Base-by-base conservation (phyloP, 1,140 invertebrate genomes). In the Scaptomyza graminum region DNA sequence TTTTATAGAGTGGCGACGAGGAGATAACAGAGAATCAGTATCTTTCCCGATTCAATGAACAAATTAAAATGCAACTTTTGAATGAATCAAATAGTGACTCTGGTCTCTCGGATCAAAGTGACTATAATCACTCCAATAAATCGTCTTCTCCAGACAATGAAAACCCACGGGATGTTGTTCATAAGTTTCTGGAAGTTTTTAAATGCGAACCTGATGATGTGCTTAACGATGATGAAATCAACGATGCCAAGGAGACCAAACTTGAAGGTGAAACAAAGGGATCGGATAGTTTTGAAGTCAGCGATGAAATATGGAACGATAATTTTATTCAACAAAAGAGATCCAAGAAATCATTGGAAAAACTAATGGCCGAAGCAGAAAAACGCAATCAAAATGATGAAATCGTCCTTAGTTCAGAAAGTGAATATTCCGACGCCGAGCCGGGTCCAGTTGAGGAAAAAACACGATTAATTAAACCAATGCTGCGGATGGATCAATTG, bases 401-500 rank as follows among this genome's bases (percentile, higher is more conserved):
- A 54, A 90, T 90, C 12, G 68, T 90, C 16, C 64, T 91, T 11
- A 92, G 90, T 75, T 91, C 90, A 0, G 91, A 91, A 51, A 90
- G 84, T 59, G 81, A 87, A 31, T 83, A 54, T 56, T 82, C 81
- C 1, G 79, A 90, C 18, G 74, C 47, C 13, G 80, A 78, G 37
- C 60, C 52, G 6, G 78, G 80, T 61, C 49, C 62, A 3, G 52
- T 71, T 15, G 60, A 73, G n/a, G 73, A 65, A 34, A 87, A 90
- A 15, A 65, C 76, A 7, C 65, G 84, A 44, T 44, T 82, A 37
- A 79, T 79, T 5, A 91, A 90, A 44, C 87, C 84, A 9, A 90
- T 91, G 90, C 41, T 91, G 8, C 73, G 89, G 5, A 71, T 74
- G 9, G 90, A 92, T 61, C 90, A 92, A 49, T 51, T 92, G 8